Percentiles rank a stretch among this genome's conserved stretches.
These are phyloP conservation scores for Australoheros scitulus DNA, from an alignment of 2,113 vertebrate species.

Conservation along the genomic window DNA sequence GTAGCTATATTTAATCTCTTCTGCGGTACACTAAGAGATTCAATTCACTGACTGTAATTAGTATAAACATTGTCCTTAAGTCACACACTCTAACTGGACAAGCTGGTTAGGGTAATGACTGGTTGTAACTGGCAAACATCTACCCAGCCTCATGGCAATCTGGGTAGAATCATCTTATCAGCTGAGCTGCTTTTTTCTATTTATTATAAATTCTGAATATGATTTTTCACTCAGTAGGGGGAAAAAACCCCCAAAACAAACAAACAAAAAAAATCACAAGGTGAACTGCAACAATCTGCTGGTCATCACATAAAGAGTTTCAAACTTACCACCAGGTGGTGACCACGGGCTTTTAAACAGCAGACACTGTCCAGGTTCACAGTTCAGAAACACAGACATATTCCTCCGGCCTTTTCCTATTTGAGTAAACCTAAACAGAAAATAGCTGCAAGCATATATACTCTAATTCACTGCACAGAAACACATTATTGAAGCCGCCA, in stretches of 20 bases:
- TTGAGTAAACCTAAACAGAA: not conserved
- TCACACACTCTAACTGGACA: not conserved
- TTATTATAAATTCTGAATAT: not conserved
- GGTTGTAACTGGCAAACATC: not conserved
- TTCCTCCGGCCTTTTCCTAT: not conserved
- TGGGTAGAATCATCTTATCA: not conserved
- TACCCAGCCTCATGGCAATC: not conserved
- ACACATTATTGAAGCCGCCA: not conserved
- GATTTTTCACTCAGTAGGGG: not conserved
- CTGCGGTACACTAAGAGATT: not conserved
- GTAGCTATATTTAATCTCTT: not conserved
- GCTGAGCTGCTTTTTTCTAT: not conserved
- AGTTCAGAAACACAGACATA: not conserved
- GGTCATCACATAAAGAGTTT: slow-evolving; percentile 7
- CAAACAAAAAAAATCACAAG: not conserved
- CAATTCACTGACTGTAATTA: not conserved
- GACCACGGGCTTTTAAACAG: slow-evolving; percentile 27
- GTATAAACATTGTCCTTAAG: not conserved
- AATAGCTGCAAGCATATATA: not conserved
- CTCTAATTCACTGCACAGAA: not conserved
- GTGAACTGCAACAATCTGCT: not conserved
- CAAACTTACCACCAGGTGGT: slow-evolving; percentile 58
- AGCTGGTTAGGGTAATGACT: not conserved
- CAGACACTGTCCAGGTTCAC: not conserved
- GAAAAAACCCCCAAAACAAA: not conserved